Evolutionary conservation across 2,797 vertebrate genomes (phyloP).

Genomic region (Lophius americanus): DNA sequence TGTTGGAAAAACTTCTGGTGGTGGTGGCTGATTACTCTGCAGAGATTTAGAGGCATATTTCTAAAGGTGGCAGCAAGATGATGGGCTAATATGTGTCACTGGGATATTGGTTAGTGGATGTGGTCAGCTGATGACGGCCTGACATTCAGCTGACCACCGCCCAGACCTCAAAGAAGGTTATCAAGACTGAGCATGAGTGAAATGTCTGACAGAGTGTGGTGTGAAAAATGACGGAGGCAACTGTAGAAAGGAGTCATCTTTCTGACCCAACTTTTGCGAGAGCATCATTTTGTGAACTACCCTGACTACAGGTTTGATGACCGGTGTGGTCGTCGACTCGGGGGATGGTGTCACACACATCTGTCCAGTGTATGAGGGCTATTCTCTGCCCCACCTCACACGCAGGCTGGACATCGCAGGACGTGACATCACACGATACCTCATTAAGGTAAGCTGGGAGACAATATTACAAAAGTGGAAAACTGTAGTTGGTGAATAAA

Average conservation of each 20-base stretch:
- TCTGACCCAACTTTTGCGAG: background rate
- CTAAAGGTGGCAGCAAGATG: no score
- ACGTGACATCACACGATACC: slow-evolving; percentile 86
- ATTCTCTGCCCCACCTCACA: slow-evolving; percentile 83
- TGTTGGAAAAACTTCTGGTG: no score
- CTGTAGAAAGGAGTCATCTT: background rate
- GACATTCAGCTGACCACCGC: no score
- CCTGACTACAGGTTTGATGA: slow-evolving; percentile 78
- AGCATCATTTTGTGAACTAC: background rate
- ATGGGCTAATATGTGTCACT: no score
- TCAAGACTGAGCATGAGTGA: no score
- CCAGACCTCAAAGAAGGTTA: no score
- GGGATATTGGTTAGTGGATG: no score
- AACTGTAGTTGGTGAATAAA: no score
- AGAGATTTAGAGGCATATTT: no score
- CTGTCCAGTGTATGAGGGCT: slow-evolving; percentile 86
- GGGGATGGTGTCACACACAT: slow-evolving; percentile 86
- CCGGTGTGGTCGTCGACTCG: slow-evolving; percentile 83
- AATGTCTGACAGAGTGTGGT: no score
- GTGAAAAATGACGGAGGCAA: background rate
- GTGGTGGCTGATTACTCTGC: no score
- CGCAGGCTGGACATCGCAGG: slow-evolving; percentile 86
- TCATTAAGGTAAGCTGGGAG: slow-evolving; percentile 78
- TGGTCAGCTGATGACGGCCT: no score
- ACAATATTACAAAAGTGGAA: background rate